A percentile compares a stretch with the other conserved stretches of the same genome.
Conservation (phyloP, 2,888 invertebrate species). For the Brenthis hecate region DNA sequence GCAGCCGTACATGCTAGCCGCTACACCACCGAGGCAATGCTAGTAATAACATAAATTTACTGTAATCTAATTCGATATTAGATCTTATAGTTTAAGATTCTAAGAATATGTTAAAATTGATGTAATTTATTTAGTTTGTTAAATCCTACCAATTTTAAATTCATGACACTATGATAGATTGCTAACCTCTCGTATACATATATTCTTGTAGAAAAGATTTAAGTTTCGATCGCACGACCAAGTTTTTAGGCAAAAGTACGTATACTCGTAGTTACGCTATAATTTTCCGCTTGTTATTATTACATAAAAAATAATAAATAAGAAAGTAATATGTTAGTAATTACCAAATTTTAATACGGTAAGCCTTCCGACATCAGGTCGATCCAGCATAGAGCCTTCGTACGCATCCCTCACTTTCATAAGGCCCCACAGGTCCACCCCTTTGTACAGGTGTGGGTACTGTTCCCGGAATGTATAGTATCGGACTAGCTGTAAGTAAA, state of each 20-base stretch:
- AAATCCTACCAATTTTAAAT: constrained; percentile 5
- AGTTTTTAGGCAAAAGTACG: neutral
- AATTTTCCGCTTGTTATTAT: neutral
- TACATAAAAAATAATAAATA: neutral
- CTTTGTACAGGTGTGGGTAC: constrained; percentile 59
- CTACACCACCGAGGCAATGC: too few species aligned
- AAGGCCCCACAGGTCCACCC: constrained; percentile 69
- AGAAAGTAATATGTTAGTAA: constrained; percentile 30
- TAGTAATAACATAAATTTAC: too few species aligned
- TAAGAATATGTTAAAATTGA: too few species aligned
- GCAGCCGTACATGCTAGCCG: too few species aligned
- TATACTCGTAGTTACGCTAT: too few species aligned
- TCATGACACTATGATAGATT: constrained; percentile 12
- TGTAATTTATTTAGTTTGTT: too few species aligned
- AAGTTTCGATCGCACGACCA: constrained; percentile 3
- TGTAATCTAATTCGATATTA: too few species aligned
- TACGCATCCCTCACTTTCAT: constrained; percentile 57
- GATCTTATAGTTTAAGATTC: too few species aligned
- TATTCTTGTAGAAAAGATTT: constrained; percentile 11
- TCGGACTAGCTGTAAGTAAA: constrained; percentile 61
- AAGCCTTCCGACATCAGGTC: constrained; percentile 64
- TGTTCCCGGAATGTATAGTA: constrained; percentile 65
- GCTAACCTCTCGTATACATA: constrained; percentile 5
- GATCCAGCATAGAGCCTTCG: constrained; percentile 62
- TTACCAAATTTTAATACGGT: constrained; percentile 68